Base-by-base conservation (phyloP, 2,113 vertebrate species). In the Cepphus grylle region DNA sequence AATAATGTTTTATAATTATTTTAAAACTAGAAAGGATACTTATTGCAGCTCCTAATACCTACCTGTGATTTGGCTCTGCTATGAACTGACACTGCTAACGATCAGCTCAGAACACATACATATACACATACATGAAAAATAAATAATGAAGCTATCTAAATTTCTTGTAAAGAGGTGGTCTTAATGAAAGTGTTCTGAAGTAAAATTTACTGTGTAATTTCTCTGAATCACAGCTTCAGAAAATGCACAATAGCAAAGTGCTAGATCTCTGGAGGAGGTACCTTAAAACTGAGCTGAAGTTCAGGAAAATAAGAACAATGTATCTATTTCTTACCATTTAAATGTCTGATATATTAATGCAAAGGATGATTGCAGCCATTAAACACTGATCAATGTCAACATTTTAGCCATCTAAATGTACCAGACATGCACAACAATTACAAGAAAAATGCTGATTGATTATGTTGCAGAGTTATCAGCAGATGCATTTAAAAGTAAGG, bases 391-490 rank as follows among this genome's bases (percentile, higher is more conserved):
- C 94, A 86, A 71, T 87, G 67, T 85, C 87, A 90, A 79, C 65
- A 74, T 88, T 93, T 93, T 50, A 88, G 73, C 66, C 90, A 85
- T 72, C 55, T 77, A 95, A 85, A 94, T 72, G 45, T 77, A 94
- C 29, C 29, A 87, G 72, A 86, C 34, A 40, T 61, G 47, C 43
- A 91, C 34, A 88, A 95, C 86, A 90, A 96, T 95, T 86, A 95
- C 47, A 79, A 91, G 96, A 97, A 97, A 97, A 97, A 96, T 95
- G 84, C 71, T 69, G 85, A 96, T 94, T 97, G 91, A 95, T 97
- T 96, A 90, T 62, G 30, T 89, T 92, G 80, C 58, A 88, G 85
- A 96, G 70, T 96, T 95, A 95, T 80, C 80, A 90, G 76, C 78
- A 96, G 92, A 95, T 94, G 93, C 62, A 93, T 95, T 96, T 96